phyloP scores from a whole-genome alignment of 1,140 invertebrate genomes.

The Eumeta japonica region DNA sequence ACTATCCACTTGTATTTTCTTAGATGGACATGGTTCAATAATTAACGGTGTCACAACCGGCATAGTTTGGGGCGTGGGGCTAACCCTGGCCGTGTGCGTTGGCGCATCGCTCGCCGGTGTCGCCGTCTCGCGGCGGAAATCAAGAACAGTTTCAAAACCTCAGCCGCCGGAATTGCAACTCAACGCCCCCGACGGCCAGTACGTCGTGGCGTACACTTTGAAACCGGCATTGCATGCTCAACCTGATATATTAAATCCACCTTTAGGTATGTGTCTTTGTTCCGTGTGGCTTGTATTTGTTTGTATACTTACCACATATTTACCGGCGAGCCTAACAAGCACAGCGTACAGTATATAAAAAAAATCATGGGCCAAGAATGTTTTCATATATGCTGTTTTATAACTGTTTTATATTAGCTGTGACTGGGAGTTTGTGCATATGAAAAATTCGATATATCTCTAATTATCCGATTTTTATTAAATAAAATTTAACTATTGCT shows the following conservation, averaged over 20 bases:
- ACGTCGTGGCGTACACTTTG: constrained; percentile 44
- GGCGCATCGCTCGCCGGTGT: not conserved
- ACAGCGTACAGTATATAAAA: too few species aligned
- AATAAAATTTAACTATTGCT: too few species aligned
- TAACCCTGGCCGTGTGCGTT: not conserved
- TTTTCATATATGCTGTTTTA: too few species aligned
- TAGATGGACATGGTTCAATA: not conserved
- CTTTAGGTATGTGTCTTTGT: constrained; percentile 34
- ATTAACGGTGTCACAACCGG: not conserved
- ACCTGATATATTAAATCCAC: constrained; percentile 46
- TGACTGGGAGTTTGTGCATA: too few species aligned
- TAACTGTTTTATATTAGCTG: too few species aligned
- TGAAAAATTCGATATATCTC: too few species aligned
- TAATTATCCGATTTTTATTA: too few species aligned
- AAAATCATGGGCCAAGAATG: too few species aligned
- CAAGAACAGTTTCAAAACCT: constrained; percentile 28
- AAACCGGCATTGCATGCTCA: constrained; percentile 41
- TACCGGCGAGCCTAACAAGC: too few species aligned
- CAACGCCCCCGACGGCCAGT: constrained; percentile 45
- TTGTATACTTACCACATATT: too few species aligned
- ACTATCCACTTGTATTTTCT: too few species aligned
- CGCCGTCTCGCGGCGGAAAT: not conserved
- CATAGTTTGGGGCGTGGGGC: not conserved
- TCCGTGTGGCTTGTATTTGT: too few species aligned
- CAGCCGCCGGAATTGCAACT: constrained; percentile 38